A percentile compares a stretch with the other conserved stretches of the same genome.
These are phyloP conservation scores for Catocala nupta DNA, from an alignment of 2,888 invertebrate genomes.

Conservation along the genomic window DNA sequence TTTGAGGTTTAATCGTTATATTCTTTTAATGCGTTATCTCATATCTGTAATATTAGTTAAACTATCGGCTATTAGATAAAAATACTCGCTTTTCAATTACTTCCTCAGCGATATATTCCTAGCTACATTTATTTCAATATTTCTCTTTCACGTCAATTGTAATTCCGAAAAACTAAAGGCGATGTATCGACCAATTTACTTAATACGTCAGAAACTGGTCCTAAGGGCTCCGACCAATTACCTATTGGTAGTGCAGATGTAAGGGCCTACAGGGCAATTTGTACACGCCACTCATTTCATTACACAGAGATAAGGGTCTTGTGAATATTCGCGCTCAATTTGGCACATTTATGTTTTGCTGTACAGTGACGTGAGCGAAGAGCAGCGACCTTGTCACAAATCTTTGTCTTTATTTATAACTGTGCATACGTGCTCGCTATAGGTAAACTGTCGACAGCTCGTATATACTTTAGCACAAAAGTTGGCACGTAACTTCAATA, in stretches of 20 bases:
- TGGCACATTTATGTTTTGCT: conserved; percentile 58
- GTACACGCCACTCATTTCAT: conserved; percentile 79
- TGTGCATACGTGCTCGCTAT: background rate
- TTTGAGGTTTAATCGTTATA: too few relatives aligned
- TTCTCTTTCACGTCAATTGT: too few relatives aligned
- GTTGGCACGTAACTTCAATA: background rate
- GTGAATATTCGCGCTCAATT: conserved; percentile 71
- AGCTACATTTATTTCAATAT: too few relatives aligned
- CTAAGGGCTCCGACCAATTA: conserved; percentile 60
- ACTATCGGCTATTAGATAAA: too few relatives aligned
- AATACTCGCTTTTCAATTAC: too few relatives aligned
- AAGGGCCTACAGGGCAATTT: conserved; percentile 65
- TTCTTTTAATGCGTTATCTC: too few relatives aligned
- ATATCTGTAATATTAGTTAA: too few relatives aligned
- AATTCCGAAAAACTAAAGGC: conserved; percentile 26
- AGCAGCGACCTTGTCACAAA: conserved; percentile 27
- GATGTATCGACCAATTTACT: conserved; percentile 56
- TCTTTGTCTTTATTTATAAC: conserved; percentile 34
- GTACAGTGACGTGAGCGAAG: conserved; percentile 32
- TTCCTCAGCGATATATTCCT: too few relatives aligned
- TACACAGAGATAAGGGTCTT: conserved; percentile 79
- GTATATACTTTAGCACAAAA: too few relatives aligned
- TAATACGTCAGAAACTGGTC: conserved; percentile 52
- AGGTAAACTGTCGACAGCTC: too few relatives aligned
- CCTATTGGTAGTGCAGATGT: conserved; percentile 64